Evolutionary conservation across 1,140 invertebrate genomes (phyloP).

Genomic region (Leptinotarsa lineolata): DNA sequence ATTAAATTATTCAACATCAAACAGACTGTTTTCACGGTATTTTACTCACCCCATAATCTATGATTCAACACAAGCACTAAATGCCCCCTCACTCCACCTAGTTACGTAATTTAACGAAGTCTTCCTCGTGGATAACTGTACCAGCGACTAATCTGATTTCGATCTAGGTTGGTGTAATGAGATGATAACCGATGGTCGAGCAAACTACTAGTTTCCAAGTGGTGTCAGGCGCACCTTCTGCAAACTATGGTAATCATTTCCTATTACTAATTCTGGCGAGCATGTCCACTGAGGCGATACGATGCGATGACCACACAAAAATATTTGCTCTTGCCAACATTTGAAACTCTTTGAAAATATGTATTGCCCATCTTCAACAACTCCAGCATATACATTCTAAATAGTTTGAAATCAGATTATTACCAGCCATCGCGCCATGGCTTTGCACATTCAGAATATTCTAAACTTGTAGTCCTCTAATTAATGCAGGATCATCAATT

Average conservation of each 20-base stretch:
- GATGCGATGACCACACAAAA: not conserved
- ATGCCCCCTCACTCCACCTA: not conserved
- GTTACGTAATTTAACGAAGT: conserved; percentile 8
- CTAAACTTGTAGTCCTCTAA: not conserved
- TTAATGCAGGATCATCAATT: not conserved
- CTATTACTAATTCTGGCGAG: not conserved
- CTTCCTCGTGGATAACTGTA: conserved; percentile 22
- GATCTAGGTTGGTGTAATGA: conserved; percentile 17
- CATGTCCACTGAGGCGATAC: not conserved
- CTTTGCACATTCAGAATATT: not conserved
- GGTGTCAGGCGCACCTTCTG: conserved; percentile 12
- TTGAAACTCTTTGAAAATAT: not conserved
- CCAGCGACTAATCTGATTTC: not conserved
- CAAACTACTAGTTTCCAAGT: conserved; percentile 4
- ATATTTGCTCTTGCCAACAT: not conserved
- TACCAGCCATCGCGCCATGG: no score
- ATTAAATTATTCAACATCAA: no score
- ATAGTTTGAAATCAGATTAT: no score
- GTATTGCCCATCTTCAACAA: not conserved
- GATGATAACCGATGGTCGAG: conserved; percentile 1
- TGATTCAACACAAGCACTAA: not conserved
- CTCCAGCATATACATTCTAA: not conserved
- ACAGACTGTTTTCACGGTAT: no score
- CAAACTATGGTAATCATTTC: conserved; percentile 4
- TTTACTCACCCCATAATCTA: no score